Evolutionary conservation across 2,797 vertebrate genomes (phyloP), one percentile per base, ranked within the genome.

Genomic region (Triplophysa bombifrons): DNA sequence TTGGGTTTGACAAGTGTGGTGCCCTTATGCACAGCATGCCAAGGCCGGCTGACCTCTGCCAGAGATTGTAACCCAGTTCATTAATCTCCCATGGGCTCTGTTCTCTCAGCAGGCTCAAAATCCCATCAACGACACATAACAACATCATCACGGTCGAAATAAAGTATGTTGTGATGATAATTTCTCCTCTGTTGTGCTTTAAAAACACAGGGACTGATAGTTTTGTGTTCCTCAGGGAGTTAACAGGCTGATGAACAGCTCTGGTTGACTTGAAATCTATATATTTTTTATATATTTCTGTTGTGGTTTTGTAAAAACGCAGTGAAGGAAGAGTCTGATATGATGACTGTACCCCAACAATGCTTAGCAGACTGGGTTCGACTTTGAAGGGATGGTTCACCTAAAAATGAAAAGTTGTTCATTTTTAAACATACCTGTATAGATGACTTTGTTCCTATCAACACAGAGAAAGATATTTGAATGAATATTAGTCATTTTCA

Each of bases 21-120:
- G 68, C 82, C 69, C 77, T 84, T 67, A 73, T 76, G 70, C 80
- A 61, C 72, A 80, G 72, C 55, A 85, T 88, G 87, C 86, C 89
- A 90, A 87, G 89, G 88, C 86, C 77, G 13, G 83, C 75, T 85
- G 85, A 78, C 88, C 88, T 85, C 85, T 86, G 77, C 83, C 83
- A 80, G 84, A 81, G 86, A 86, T 84, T 81, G 53, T 53, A 85
- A 80, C 76, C 68, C 77, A 86, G 69, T 85, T 89, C 86, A 89
- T 92, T 90, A 87, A 88, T 92, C 87, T 90, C 82, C 78, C 58
- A 63, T 41, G 30, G 58, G 76, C 73, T 56, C 41, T 70, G 66
- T 80, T 76, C 74, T 46, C 80, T 73, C 63, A 78, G 55, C 63
- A 38, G 34, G 71, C 71, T 72, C 27, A 66, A 60, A 68, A 72